Evolutionary conservation across 2,113 vertebrate genomes (phyloP).

Genomic region (Dipodomys stephensi): DNA sequence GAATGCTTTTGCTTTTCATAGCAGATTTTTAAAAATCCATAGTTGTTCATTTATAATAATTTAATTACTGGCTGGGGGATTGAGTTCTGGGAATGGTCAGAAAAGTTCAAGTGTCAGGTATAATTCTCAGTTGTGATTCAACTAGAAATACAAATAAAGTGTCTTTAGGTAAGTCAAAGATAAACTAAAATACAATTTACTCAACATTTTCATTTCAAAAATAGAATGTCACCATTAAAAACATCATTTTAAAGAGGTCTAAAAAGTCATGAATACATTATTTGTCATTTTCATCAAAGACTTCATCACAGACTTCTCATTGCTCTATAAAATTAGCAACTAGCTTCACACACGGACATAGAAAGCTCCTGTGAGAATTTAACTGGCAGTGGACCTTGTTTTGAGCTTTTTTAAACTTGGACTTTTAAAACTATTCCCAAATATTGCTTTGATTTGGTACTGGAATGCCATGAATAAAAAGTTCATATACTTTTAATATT

Average conservation of each 20-base stretch:
- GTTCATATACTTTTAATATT: neutral
- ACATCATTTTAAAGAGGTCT: neutral
- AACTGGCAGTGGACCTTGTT: neutral
- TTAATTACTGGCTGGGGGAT: neutral
- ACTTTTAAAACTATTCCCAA: neutral
- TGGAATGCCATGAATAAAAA: constrained; percentile 28
- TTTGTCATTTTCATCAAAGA: neutral
- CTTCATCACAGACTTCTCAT: neutral
- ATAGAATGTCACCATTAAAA: neutral
- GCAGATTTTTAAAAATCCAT: neutral
- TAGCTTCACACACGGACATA: fast-evolving
- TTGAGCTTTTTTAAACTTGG: neutral
- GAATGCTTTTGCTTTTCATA: neutral
- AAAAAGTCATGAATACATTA: neutral
- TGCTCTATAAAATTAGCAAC: neutral
- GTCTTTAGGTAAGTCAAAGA: neutral
- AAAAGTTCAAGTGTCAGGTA: neutral
- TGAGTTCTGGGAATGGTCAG: neutral
- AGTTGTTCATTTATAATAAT: constrained; percentile 11
- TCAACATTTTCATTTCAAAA: constrained; percentile 29
- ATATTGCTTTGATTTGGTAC: constrained; percentile 4
- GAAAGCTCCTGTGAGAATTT: neutral
- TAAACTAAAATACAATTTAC: neutral
- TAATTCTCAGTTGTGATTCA: neutral
- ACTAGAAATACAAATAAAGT: constrained; percentile 17